Base-by-base conservation (phyloP, 2,888 invertebrate species). In the Antheraea yamamai region DNA sequence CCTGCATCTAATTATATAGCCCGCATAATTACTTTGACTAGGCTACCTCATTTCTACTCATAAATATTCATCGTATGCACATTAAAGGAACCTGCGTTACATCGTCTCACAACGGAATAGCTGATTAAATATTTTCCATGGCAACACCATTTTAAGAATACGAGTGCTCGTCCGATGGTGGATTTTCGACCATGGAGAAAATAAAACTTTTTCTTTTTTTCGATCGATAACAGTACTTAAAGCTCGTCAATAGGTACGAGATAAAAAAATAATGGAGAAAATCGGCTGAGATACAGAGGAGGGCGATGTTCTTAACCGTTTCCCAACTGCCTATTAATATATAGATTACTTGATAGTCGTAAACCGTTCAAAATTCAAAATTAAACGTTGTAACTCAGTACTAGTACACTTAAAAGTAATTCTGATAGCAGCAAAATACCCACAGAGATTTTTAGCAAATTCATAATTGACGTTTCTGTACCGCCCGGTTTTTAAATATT, bases 1-100 rank as follows among this genome's bases (percentile, higher is more conserved):
- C 64, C 64, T 66, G 64, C 64, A 68, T 68, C 30, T n/a, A 68
- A 68, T 68, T 68, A 68, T 68, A 68, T n/a, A 35, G 70, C 70
- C 70, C 35, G 70, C 39, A 70, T 70, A 70, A 66, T 66, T 66
- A 30, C 64, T 30, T 30, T 30, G 64, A 26, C 10, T 70, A 70
- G 70, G 39, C 35, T 20, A 70, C 39, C 70, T 70, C 70, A 39
- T 70, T 70, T 18, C 39, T n/a, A 70, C 20, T 20, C n/a, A 70
- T 70, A 70, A 70, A 70, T 70, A 70, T 70, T 70, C 26, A 66
- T 66, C 26, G 64, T 66, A 70, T 70, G 70, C 39, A 18, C 20
- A 70, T 39, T 39, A n/a, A 20, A 70, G 39, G 70, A 70, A 70
- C 39, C 39, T 70, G 39, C 64, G 39, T 39, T 39, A n/a, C 70